Conservation (phyloP, 2,888 invertebrate genomes). For the Cantharis flavilabris region DNA sequence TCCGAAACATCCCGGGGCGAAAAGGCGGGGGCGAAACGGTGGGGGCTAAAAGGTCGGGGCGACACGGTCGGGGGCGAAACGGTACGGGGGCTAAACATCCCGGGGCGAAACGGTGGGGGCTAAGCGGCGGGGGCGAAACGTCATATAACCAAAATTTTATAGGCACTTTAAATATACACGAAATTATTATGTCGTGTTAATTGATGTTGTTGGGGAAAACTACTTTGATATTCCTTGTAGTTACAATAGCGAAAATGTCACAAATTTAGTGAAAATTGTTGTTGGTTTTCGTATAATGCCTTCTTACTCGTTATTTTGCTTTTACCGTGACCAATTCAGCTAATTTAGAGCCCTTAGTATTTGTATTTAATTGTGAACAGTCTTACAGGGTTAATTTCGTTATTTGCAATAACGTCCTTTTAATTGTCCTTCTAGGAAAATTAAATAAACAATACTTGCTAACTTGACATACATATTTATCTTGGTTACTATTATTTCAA, state of each 20-base stretch:
- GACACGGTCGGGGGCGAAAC: too few species aligned
- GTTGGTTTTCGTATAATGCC: slow-evolving; percentile 11
- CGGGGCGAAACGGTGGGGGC: too few species aligned
- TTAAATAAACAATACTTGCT: slow-evolving; percentile 6
- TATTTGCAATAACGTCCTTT: slow-evolving; percentile 16
- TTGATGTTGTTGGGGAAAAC: neutral
- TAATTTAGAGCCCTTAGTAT: slow-evolving; percentile 19
- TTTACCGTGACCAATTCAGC: slow-evolving; percentile 19
- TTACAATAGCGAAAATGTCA: slow-evolving; percentile 13
- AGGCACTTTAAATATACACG: neutral
- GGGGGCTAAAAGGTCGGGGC: too few species aligned
- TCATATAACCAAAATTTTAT: too few species aligned
- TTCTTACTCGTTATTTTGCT: slow-evolving; percentile 21
- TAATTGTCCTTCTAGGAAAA: slow-evolving; percentile 9
- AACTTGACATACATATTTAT: neutral
- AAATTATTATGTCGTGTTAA: neutral
- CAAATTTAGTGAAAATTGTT: slow-evolving; percentile 23
- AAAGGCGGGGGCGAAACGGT: too few species aligned
- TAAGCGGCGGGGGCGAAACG: too few species aligned
- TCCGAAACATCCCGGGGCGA: too few species aligned
- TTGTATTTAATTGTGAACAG: slow-evolving; percentile 26
- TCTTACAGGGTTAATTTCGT: slow-evolving; percentile 13
- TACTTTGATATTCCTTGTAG: neutral
- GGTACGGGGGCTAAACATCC: too few species aligned
- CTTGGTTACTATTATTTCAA: neutral